Conservation (phyloP, 2,888 invertebrate species). For the Nemotelus nigrinus region DNA sequence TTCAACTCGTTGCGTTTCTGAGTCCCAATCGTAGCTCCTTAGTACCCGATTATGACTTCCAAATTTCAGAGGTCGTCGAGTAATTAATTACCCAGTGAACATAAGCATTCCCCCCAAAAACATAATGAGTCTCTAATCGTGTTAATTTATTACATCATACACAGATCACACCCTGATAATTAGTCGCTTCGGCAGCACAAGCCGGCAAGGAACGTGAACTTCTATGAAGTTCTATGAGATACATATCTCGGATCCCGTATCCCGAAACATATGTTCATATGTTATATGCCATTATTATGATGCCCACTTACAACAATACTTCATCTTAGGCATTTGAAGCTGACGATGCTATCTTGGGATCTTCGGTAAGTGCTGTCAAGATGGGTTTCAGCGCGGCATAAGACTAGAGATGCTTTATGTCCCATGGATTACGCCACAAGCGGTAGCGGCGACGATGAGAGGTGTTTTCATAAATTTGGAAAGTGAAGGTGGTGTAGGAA, state of each 20-base stretch:
- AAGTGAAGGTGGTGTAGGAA: neutral
- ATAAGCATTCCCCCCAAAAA: constrained; percentile 40
- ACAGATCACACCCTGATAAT: constrained; percentile 28
- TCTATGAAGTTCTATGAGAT: neutral
- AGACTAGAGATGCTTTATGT: constrained; percentile 29
- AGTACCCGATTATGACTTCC: no score
- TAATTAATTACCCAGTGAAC: constrained; percentile 40
- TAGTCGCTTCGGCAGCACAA: constrained; percentile 33
- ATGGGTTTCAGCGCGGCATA: constrained; percentile 30
- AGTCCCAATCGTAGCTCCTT: neutral
- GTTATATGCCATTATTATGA: constrained; percentile 22
- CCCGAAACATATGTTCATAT: constrained; percentile 39
- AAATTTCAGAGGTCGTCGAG: constrained; percentile 30
- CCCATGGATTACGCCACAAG: neutral
- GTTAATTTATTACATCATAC: constrained; percentile 43
- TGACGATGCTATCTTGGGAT: constrained; percentile 39
- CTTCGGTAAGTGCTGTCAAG: constrained; percentile 33
- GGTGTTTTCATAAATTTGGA: neutral
- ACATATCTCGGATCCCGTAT: constrained; percentile 35
- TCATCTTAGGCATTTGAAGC: constrained; percentile 27
- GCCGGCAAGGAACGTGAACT: constrained; percentile 9
- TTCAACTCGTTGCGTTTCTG: constrained; percentile 6
- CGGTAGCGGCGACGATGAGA: neutral
- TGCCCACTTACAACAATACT: constrained; percentile 36
- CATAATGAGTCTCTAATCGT: constrained; percentile 43